A percentile compares a stretch with the other conserved stretches of the same genome.
These are phyloP conservation scores for Zosterops pallidus DNA, from an alignment of 2,113 vertebrate genomes.

Conservation along the genomic window DNA sequence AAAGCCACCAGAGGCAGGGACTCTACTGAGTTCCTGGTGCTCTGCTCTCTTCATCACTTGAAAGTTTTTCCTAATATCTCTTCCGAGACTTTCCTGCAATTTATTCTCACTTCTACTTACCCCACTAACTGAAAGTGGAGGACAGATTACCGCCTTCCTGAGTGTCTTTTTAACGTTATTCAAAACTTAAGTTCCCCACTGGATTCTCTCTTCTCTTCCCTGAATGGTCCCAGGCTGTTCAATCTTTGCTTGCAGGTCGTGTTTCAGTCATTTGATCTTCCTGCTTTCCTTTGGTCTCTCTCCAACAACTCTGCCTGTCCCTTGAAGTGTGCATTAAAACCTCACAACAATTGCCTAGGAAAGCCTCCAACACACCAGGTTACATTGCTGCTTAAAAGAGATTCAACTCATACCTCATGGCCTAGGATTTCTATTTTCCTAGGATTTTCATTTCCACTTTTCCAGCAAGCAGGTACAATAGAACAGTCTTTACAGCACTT, in stretches of 20 bases:
- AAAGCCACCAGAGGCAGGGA: not conserved
- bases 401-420: not conserved
- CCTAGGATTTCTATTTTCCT: not conserved
- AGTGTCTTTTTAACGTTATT: conserved; percentile 18
- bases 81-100: not conserved
- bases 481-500: not conserved
- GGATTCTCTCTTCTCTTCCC: not conserved
- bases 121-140: not conserved
- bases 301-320: not conserved
- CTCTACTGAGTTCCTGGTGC: not conserved
- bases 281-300: conserved; percentile 31
- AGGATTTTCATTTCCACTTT: not conserved
- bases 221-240: not conserved
- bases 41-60: conserved; percentile 8
- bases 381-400: not conserved
- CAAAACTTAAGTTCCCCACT: conserved; percentile 35
- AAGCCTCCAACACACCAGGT: not conserved
- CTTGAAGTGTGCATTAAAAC: conserved; percentile 40
- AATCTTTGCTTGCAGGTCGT: conserved; percentile 19
- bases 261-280: conserved; percentile 21
- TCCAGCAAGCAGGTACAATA: not conserved
- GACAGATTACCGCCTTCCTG: not conserved
- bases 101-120: not conserved
- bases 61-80: not conserved
- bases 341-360: not conserved